phyloP scores from a whole-genome alignment of 30 jellyfish, hydroid and myxozoan species.

The Morbakka virulenta region DNA sequence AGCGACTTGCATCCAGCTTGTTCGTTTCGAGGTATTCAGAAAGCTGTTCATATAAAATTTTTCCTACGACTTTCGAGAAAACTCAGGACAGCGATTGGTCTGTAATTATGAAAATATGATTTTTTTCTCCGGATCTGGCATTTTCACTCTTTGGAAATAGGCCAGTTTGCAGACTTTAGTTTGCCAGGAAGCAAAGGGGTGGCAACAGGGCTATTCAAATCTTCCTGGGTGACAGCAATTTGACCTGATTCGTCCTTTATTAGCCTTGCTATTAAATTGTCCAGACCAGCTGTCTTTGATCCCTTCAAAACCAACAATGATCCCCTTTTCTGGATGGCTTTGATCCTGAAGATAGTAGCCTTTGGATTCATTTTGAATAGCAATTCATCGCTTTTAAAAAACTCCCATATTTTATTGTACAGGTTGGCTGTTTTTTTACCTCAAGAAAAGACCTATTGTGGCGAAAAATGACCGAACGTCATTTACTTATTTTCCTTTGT shows the following conservation, averaged over 20 bases:
- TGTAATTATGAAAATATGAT: neutral
- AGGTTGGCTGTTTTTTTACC: neutral
- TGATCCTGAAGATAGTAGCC: slow-evolving; percentile 37
- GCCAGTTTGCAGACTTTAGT: slow-evolving; percentile 38
- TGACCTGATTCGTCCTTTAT: slow-evolving; percentile 52
- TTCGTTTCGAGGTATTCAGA: slow-evolving; percentile 26
- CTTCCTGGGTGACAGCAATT: too few relatives aligned
- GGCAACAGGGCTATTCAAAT: too few relatives aligned
- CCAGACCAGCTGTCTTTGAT: slow-evolving; percentile 34
- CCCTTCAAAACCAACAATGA: slow-evolving; percentile 23
- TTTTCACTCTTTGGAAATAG: too few relatives aligned
- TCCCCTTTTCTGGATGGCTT: slow-evolving; percentile 36
- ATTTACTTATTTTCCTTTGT: slow-evolving; percentile 31
- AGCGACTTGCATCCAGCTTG: slow-evolving; percentile 61
- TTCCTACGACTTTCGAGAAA: neutral
- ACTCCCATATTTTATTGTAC: slow-evolving; percentile 22
- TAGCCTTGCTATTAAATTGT: slow-evolving; percentile 48
- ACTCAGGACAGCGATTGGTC: neutral
- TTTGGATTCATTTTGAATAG: slow-evolving; percentile 29
- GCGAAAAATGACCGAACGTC: slow-evolving; percentile 36
- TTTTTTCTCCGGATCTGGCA: slow-evolving; percentile 23
- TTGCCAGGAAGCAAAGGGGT: slow-evolving; percentile 56
- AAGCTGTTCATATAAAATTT: slow-evolving; percentile 17
- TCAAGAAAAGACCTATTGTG: slow-evolving; percentile 40
- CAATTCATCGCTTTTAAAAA: neutral